Base-by-base conservation (phyloP, 2,888 invertebrate species). In the Hirtodrosophila histrioides region DNA sequence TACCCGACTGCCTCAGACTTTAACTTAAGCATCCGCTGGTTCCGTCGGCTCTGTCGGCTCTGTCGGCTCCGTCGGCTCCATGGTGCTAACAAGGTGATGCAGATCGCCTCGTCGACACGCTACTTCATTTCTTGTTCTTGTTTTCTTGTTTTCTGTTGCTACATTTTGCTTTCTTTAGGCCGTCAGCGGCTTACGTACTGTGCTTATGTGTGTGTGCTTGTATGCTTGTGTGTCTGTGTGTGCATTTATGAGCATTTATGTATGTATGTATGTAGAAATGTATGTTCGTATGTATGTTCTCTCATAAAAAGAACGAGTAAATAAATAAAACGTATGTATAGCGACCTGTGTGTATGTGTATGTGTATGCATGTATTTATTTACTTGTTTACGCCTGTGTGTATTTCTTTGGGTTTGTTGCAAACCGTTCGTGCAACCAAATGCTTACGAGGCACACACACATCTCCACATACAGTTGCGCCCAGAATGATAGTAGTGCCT, bases 41-140 rank as follows among this genome's bases (percentile, higher is more conserved):
- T 11, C 44, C 54, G 37, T 44, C 23, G 6, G 27, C 6, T 11
- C 44, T 49, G 37, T 44, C 23, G 6, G 27, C 6, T 27, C 29
- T 31, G 35, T 9, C 31, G 27, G 27, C 6, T 27, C 31, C 39
- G 50, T 37, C 44, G 45, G 33, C 56, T 74, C 60, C 69, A 61
- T 79, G 69, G 84, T 83, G 84, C 84, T 86, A 81, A 81, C 81
- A 81, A 81, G 81, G 81, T 83, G 83, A 78, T 78, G 86, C 85
- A 81, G 86, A 81, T 86, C 86, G 76, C 69, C 54, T 79, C 80
- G 73, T 57, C 74, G 83, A 75, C 79, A 86, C 75, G 86, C 86
- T 86, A 86, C 86, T 86, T 82, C 57, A 79, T 61, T 81, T 79
- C 65, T 74, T 78, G 78, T 78, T 49, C 55, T 48, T 29, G 24